phyloP scores from a whole-genome alignment of 2,113 vertebrate genomes.

The Halcyon senegalensis region DNA sequence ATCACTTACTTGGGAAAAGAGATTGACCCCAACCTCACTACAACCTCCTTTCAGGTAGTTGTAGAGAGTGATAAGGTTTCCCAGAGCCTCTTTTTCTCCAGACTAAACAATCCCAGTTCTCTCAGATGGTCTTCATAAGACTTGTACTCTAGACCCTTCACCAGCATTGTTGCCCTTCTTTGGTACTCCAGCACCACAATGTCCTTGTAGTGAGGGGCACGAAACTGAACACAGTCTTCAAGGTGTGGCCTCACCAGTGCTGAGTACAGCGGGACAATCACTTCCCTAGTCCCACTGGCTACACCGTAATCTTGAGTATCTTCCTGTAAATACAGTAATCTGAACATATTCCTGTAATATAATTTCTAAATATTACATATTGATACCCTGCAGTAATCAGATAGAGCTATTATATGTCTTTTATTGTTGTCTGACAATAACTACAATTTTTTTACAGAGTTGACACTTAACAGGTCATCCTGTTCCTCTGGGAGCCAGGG shows the following conservation, averaged over 20 bases:
- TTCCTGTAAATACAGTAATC: not conserved
- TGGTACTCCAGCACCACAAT: not conserved
- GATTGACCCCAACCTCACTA: not conserved
- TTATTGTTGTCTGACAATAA: not conserved
- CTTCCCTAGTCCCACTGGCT: not conserved
- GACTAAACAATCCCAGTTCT: not conserved
- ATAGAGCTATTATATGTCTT: not conserved
- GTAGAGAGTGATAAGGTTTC: not conserved
- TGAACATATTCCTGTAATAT: not conserved
- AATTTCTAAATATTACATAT: not conserved
- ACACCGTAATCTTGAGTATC: not conserved
- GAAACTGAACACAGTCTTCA: not conserved
- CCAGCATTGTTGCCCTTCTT: not conserved
- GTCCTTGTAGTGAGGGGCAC: not conserved
- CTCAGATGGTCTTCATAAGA: not conserved
- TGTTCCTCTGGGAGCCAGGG: not conserved
- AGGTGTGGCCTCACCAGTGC: not conserved
- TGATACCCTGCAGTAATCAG: not conserved
- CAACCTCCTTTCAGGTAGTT: not conserved
- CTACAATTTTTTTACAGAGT: not conserved
- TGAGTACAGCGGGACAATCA: fast-evolving
- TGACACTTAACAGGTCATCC: not conserved
- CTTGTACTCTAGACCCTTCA: not conserved
- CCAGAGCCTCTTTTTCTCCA: not conserved
- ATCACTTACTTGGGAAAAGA: not conserved